These are phyloP conservation scores for Trematocara variabile DNA, from an alignment of 2,113 vertebrate species.

Conservation along the genomic window DNA sequence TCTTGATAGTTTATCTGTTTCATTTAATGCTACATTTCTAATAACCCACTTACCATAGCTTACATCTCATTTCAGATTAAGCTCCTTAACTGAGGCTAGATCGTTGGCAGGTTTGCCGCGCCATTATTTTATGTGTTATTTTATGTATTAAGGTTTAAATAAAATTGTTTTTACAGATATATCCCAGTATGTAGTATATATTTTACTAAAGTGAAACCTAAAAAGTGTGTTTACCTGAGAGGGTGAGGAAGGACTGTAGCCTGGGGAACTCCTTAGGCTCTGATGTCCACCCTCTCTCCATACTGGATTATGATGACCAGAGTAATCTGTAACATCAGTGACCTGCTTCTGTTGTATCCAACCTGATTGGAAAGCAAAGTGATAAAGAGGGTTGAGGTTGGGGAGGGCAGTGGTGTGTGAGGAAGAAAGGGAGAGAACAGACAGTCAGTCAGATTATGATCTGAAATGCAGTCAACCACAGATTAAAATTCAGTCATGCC, in stretches of 20 bases:
- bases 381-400: not conserved
- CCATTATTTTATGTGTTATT: not conserved
- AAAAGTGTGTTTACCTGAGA: slow-evolving; percentile 47
- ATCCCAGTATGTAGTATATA: not conserved
- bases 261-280: slow-evolving; percentile 30
- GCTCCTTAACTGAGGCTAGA: not conserved
- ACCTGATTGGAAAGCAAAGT: slow-evolving; percentile 22
- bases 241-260: slow-evolving; percentile 10
- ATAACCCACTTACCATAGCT: not conserved
- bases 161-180: not conserved
- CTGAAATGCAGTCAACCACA: not conserved
- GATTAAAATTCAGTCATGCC: not conserved
- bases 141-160: not conserved
- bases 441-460: slow-evolving; percentile 25
- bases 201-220: not conserved
- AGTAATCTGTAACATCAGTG: slow-evolving; percentile 69
- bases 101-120: not conserved
- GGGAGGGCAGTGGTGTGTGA: not conserved
- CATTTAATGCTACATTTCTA: not conserved
- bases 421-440: not conserved
- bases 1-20: not conserved
- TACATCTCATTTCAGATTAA: not conserved
- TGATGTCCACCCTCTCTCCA: slow-evolving; percentile 51
- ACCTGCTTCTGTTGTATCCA: slow-evolving; percentile 70
- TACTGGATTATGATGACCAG: slow-evolving; percentile 39